Evolutionary conservation across 2,113 vertebrate genomes (phyloP).

Genomic region (Sphyrna mokarran): DNA sequence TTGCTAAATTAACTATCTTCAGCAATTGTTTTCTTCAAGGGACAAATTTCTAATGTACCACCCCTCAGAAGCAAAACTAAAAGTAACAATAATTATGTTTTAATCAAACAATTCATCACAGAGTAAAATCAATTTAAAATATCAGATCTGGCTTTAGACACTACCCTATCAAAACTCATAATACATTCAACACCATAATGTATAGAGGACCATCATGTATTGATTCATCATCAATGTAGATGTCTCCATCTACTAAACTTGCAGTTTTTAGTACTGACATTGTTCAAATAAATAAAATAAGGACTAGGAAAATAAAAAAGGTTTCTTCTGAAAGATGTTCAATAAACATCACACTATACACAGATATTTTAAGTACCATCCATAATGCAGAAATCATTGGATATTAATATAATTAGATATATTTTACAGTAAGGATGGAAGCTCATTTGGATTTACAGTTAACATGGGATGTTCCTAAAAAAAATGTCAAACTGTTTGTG

Average conservation of each 20-base stretch:
- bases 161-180: neutral
- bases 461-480: neutral
- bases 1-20: neutral
- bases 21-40: neutral
- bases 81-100: neutral
- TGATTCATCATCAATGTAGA: neutral
- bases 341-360: neutral
- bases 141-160: neutral
- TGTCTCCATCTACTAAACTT: too few relatives aligned
- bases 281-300: neutral
- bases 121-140: neutral
- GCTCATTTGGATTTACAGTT: neutral
- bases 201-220: neutral
- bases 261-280: neutral
- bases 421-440: neutral
- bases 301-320: neutral
- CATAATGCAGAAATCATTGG: neutral
- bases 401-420: neutral
- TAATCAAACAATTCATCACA: conserved; percentile 8
- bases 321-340: neutral
- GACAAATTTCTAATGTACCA: neutral
- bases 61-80: neutral
- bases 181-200: neutral
- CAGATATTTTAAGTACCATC: neutral
- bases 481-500: neutral